A percentile compares a stretch with the other conserved stretches of the same genome.
These are phyloP conservation scores for Ischnus inquisitorius DNA, from an alignment of 2,888 invertebrate species.

Conservation along the genomic window DNA sequence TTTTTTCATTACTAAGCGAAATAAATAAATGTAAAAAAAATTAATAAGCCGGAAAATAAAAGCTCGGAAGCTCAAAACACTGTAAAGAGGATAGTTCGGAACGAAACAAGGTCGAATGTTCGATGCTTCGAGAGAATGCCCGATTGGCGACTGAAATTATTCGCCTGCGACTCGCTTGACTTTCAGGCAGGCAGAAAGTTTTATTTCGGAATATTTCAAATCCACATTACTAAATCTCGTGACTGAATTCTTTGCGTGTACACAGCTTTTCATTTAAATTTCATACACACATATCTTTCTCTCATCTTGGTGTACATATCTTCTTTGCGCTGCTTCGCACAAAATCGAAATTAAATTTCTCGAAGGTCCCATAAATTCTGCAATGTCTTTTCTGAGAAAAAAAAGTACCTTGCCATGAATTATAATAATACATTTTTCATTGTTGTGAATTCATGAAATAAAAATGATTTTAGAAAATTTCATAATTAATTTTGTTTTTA, in stretches of 20 bases:
- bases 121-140: too few species aligned
- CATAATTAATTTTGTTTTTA: too few species aligned
- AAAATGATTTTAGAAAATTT: too few species aligned
- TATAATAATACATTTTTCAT: neutral
- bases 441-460: neutral
- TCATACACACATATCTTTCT: neutral
- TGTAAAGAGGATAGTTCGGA: neutral
- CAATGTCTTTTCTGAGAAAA: neutral
- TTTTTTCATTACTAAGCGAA: neutral
- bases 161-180: neutral
- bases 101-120: neutral
- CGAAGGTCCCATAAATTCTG: neutral
- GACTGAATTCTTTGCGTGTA: neutral
- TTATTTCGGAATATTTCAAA: neutral
- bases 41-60: neutral
- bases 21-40: neutral
- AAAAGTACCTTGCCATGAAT: neutral
- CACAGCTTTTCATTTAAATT: neutral
- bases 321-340: neutral
- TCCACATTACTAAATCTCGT: neutral
- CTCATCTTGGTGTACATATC: neutral
- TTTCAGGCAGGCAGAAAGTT: neutral
- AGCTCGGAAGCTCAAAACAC: neutral
- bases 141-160: neutral
- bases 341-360: constrained; percentile 19